These are phyloP conservation scores for Unio pictorum DNA, from an alignment of 2,888 invertebrate species.

Conservation along the genomic window DNA sequence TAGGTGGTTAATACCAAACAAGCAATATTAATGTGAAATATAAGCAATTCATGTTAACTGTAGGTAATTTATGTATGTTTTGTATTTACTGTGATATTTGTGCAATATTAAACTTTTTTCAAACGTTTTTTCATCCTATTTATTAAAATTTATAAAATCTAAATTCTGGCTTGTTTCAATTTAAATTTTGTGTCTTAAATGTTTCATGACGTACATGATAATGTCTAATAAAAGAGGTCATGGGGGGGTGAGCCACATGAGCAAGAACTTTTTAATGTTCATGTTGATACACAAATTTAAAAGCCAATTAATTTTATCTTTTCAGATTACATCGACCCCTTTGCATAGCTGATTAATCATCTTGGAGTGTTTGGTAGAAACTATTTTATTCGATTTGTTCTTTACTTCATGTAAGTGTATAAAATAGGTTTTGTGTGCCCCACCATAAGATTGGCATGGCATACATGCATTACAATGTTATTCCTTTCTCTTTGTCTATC, in stretches of 20 bases:
- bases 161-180: not conserved
- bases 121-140: no score
- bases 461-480: not conserved
- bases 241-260: not conserved
- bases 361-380: conserved; percentile 55
- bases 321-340: conserved; percentile 56
- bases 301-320: conserved; percentile 6
- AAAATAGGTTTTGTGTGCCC: not conserved
- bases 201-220: not conserved
- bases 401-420: conserved; percentile 56
- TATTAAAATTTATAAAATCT: not conserved
- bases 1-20: no score
- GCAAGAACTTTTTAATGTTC: not conserved
- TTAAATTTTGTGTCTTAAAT: not conserved
- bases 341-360: conserved; percentile 38
- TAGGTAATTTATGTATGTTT: no score
- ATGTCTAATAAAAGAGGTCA: no score
- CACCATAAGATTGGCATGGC: not conserved
- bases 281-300: not conserved
- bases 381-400: conserved; percentile 60
- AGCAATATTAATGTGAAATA: no score
- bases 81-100: no score
- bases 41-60: no score
- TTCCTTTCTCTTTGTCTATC: not conserved
- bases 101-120: no score